phyloP scores from a whole-genome alignment of 2,888 invertebrate species.

The Mamestra brassicae region DNA sequence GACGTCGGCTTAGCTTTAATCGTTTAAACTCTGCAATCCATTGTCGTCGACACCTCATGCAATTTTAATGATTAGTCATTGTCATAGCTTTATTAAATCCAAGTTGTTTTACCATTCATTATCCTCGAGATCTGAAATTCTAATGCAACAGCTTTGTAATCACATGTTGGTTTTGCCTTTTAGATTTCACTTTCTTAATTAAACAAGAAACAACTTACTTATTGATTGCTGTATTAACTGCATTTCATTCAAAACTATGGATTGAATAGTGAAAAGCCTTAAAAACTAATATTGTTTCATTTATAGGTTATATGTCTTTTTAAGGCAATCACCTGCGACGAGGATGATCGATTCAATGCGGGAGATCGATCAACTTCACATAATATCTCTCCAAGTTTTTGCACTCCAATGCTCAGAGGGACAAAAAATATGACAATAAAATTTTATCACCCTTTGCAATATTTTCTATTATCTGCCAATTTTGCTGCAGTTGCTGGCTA shows the following conservation, averaged over 20 bases:
- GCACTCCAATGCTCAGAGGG: constrained; percentile 2
- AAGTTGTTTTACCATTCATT: constrained; percentile 66
- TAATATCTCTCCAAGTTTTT: constrained; percentile 68
- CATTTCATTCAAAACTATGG: neutral
- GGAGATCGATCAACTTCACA: constrained; percentile 69
- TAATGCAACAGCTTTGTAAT: constrained; percentile 40
- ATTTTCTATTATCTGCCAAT: constrained; percentile 31
- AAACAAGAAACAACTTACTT: constrained; percentile 1
- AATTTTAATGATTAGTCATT: constrained; percentile 79
- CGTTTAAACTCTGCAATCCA: constrained; percentile 73
- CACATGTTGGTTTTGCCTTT: constrained; percentile 45
- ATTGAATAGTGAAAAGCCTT: constrained; percentile 1
- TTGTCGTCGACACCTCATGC: constrained; percentile 75
- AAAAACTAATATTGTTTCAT: neutral
- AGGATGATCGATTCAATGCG: constrained; percentile 68
- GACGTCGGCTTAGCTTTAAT: constrained; percentile 74
- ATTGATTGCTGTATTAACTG: neutral
- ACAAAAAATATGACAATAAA: constrained; percentile 34
- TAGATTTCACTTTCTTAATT: constrained; percentile 32
- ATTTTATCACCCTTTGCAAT: constrained; percentile 21
- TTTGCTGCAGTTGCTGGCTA: constrained; percentile 31
- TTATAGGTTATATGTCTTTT: constrained; percentile 12
- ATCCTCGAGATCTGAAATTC: constrained; percentile 60
- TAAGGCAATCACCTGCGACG: constrained; percentile 46
- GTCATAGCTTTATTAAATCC: constrained; percentile 70